A percentile compares a stretch with the other conserved stretches of the same genome.
phyloP scores from a whole-genome alignment of 2,888 invertebrate species.

The Agrotis clavis region DNA sequence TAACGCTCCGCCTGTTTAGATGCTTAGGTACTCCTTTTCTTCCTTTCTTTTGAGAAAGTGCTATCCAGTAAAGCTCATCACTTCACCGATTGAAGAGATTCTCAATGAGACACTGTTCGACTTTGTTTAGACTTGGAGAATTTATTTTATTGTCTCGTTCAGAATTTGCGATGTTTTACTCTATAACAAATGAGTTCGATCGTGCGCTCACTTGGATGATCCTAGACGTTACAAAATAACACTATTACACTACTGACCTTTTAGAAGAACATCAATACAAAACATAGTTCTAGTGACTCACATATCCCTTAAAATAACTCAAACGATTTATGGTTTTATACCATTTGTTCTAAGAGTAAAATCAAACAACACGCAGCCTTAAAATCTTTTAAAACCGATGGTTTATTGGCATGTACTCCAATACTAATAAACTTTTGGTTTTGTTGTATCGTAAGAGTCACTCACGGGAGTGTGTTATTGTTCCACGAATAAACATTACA shows the following conservation, averaged over 20 bases:
- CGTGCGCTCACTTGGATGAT: too few relatives aligned
- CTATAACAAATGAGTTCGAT: too few relatives aligned
- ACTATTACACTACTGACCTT: background rate
- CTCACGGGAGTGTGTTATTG: constrained; percentile 43
- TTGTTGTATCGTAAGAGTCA: constrained; percentile 49
- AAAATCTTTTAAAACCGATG: constrained; percentile 37
- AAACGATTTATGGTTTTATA: constrained; percentile 21
- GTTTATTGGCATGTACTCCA: constrained; percentile 48
- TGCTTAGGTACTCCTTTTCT: background rate
- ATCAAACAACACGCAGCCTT: constrained; percentile 15
- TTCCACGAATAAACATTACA: constrained; percentile 44
- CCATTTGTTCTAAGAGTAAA: constrained; percentile 9
- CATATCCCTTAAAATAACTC: constrained; percentile 11
- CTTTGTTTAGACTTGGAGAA: too few relatives aligned
- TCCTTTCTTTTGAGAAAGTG: too few relatives aligned
- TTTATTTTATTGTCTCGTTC: too few relatives aligned
- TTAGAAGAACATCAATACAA: background rate
- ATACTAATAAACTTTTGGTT: constrained; percentile 53
- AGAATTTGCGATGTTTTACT: too few relatives aligned
- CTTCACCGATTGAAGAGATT: too few relatives aligned
- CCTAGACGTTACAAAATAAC: too few relatives aligned
- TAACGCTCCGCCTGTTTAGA: background rate
- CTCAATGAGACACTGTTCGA: too few relatives aligned
- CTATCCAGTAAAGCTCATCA: too few relatives aligned
- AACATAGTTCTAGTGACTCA: background rate